phyloP scores from a whole-genome alignment of 2,888 invertebrate species.

The Apodemia mormo region DNA sequence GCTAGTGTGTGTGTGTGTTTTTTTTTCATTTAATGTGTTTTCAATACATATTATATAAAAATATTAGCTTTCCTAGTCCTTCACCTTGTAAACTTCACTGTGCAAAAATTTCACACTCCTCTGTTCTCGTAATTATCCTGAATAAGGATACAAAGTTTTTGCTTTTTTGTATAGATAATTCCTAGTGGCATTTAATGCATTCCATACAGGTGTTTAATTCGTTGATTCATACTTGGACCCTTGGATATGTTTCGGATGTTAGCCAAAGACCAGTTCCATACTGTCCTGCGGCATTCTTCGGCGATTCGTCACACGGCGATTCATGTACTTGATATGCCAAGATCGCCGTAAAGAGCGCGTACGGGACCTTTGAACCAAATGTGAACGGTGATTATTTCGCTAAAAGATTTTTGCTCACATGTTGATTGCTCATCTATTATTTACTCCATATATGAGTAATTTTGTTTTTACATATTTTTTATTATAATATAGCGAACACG shows the following conservation, averaged over 20 bases:
- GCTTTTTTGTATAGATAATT: too few species aligned
- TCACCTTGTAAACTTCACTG: too few species aligned
- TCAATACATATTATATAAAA: too few species aligned
- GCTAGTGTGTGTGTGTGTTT: too few species aligned
- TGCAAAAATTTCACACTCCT: too few species aligned
- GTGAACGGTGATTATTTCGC: background rate
- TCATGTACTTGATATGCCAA: slow-evolving; percentile 67
- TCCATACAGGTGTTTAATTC: background rate
- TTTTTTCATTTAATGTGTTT: too few species aligned
- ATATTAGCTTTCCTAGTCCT: too few species aligned
- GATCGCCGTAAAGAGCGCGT: slow-evolving; percentile 52
- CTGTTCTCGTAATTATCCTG: too few species aligned
- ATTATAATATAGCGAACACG: too few species aligned
- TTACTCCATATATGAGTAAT: too few species aligned
- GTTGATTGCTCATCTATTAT: background rate
- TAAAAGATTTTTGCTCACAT: background rate
- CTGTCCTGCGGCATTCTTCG: slow-evolving; percentile 59
- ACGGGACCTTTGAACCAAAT: slow-evolving; percentile 37
- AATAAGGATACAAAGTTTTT: too few species aligned
- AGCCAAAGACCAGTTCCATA: slow-evolving; percentile 61
- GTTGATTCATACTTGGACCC: slow-evolving; percentile 3
- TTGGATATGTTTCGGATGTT: slow-evolving; percentile 56
- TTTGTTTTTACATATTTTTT: too few species aligned
- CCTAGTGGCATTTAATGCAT: background rate
- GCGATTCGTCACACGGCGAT: slow-evolving; percentile 61